These are phyloP conservation scores for Vanacampus margaritifer DNA, from an alignment of 2,113 vertebrate species.

Conservation along the genomic window DNA sequence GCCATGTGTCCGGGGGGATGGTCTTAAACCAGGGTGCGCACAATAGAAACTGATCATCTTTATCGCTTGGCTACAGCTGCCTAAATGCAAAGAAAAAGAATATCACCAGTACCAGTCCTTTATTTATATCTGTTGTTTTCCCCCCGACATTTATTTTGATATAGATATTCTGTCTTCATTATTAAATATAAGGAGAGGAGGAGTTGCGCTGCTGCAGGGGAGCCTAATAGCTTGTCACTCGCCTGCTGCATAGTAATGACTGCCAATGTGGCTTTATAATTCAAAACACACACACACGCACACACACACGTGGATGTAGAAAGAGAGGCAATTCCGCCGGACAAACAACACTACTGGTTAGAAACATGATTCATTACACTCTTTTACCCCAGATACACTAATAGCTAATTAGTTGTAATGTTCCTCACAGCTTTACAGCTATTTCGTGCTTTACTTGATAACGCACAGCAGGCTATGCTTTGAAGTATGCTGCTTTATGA, in stretches of 20 bases:
- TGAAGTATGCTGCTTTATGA: constrained; percentile 17
- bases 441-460: constrained; percentile 1
- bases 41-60: no score
- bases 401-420: constrained; percentile 60
- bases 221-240: constrained; percentile 38
- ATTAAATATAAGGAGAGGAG: not conserved
- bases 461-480: constrained; percentile 20
- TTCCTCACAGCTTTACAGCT: constrained; percentile 6
- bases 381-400: constrained; percentile 40
- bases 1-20: no score
- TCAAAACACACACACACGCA: constrained; percentile 27
- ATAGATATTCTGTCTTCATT: not conserved
- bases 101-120: no score
- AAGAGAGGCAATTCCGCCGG: not conserved
- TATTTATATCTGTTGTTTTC: no score
- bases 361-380: constrained; percentile 28
- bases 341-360: constrained; percentile 29
- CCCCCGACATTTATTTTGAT: constrained; percentile 3
- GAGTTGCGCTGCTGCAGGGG: constrained; percentile 21
- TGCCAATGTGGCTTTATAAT: constrained; percentile 24
- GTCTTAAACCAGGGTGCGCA: no score
- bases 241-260: constrained; percentile 63
- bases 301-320: constrained; percentile 7
- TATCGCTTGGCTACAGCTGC: no score
- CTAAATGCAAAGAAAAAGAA: no score